Evolutionary conservation across 2,797 vertebrate species (phyloP).

Genomic region (Pseudochromis fuscus): DNA sequence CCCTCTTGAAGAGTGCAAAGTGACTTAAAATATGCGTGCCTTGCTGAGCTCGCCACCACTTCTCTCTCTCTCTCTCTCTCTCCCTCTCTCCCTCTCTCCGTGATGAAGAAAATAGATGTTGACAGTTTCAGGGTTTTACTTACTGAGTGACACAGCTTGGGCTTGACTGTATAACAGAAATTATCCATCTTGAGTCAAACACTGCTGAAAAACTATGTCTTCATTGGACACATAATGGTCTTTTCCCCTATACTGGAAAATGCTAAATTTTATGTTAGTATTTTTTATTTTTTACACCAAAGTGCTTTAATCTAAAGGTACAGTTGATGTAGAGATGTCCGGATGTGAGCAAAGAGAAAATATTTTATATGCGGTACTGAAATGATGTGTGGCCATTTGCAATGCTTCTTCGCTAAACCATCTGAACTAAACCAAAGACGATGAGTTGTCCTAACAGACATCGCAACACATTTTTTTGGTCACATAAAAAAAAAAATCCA

Average conservation of each 20-base stretch:
- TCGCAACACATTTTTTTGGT: conserved; percentile 7
- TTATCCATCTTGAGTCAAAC: conserved; percentile 41
- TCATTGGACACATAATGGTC: conserved; percentile 9
- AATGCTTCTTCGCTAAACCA: background rate
- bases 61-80: conserved; percentile 23
- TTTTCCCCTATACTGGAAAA: background rate
- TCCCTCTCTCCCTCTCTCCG: conserved; percentile 22
- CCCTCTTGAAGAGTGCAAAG: conserved; percentile 81
- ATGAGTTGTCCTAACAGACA: background rate
- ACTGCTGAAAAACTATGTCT: conserved; percentile 20
- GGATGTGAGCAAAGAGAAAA: conserved; percentile 11
- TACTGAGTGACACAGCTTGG: conserved; percentile 52
- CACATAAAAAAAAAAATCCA: conserved; percentile 16
- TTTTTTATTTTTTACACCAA: background rate
- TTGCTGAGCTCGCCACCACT: conserved; percentile 50
- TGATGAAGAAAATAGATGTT: conserved; percentile 67
- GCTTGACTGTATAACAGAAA: conserved; percentile 25
- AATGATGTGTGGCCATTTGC: conserved; percentile 12
- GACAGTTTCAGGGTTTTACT: conserved; percentile 65
- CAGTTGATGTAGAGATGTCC: background rate
- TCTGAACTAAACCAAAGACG: background rate
- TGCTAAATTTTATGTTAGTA: background rate
- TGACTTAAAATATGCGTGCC: conserved; percentile 83
- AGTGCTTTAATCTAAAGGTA: background rate
- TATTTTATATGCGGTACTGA: background rate